These are phyloP conservation scores for Drosophila cognata DNA, from an alignment of 2,888 invertebrate species.

Conservation along the genomic window DNA sequence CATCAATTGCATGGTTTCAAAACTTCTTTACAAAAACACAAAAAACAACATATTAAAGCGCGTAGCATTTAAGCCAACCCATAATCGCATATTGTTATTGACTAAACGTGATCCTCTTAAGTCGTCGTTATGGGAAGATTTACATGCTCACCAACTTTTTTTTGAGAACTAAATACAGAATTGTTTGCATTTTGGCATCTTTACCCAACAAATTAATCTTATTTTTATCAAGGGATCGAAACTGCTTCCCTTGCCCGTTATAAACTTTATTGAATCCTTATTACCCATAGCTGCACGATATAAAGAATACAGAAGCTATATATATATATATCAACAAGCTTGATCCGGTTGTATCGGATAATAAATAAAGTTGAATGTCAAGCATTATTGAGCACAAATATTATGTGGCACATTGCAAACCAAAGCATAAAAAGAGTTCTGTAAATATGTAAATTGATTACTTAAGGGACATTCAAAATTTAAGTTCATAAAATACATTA, in stretches of 20 bases:
- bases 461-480: background rate
- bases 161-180: background rate
- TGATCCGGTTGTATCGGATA: background rate
- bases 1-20: background rate
- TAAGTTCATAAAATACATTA: background rate
- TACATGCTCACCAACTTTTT: background rate
- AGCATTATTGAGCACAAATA: background rate
- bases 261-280: background rate
- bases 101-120: background rate
- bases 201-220: background rate
- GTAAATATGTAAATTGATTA: background rate
- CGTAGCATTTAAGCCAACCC: background rate
- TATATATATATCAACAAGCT: background rate
- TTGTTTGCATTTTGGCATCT: background rate
- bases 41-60: too few species aligned
- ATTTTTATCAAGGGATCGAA: background rate
- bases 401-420: background rate
- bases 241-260: background rate
- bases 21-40: background rate
- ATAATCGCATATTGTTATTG: background rate
- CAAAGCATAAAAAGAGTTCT: background rate
- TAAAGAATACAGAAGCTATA: too few species aligned
- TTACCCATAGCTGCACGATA: background rate
- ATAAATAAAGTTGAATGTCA: background rate
- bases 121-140: background rate